A percentile compares a stretch with the other conserved stretches of the same genome.
Conservation (phyloP, 2,797 vertebrate genomes). For the Melanotaenia trifasciata region DNA sequence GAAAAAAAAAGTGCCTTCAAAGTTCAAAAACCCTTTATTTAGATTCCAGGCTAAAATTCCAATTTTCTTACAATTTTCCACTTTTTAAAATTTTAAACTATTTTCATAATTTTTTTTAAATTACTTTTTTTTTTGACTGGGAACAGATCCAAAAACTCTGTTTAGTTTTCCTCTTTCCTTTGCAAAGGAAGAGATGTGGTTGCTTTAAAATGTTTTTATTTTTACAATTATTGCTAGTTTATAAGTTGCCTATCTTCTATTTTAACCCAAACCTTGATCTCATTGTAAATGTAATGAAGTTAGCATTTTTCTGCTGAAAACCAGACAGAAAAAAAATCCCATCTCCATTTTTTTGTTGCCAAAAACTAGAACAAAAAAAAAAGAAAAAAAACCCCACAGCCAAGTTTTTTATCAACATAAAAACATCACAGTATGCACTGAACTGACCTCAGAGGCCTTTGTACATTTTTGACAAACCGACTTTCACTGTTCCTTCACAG, state of each 20-base stretch:
- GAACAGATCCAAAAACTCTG: not conserved
- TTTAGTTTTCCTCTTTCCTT: not conserved
- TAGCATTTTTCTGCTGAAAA: not conserved
- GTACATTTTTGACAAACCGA: not conserved
- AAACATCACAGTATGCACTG: not conserved
- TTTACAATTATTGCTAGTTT: not conserved
- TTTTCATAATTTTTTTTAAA: too few species aligned
- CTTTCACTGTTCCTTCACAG: conserved; percentile 8
- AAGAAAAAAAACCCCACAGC: not conserved
- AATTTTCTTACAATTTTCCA: too few species aligned
- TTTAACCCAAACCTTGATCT: not conserved
- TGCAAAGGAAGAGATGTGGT: not conserved
- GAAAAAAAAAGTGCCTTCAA: not conserved
- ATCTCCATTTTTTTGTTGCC: not conserved
- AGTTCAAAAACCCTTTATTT: too few species aligned
- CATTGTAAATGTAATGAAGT: not conserved
- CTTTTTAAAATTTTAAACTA: too few species aligned
- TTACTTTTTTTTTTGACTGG: too few species aligned
- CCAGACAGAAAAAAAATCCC: not conserved
- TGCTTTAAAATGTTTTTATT: not conserved
- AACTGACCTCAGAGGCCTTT: not conserved
- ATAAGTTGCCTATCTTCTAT: not conserved
- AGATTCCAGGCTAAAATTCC: too few species aligned
- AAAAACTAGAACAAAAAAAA: not conserved
- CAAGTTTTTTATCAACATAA: not conserved